Conservation (phyloP, 2,888 invertebrate genomes). For the Gymnosoma rotundatum region DNA sequence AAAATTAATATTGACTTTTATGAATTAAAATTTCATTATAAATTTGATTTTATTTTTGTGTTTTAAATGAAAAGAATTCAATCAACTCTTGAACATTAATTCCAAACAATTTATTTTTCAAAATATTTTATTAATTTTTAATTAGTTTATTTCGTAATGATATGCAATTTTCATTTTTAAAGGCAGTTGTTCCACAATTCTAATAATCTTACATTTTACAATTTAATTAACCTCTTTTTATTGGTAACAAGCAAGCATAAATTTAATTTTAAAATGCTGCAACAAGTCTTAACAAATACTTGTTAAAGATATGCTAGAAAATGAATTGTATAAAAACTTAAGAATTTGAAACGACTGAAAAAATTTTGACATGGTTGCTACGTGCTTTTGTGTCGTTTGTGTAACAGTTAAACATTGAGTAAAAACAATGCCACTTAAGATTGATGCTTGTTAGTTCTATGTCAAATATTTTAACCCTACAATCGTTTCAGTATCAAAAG, state of each 20-base stretch:
- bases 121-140: neutral
- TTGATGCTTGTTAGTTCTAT: conserved; percentile 43
- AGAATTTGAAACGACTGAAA: conserved; percentile 31
- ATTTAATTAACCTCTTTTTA: conserved; percentile 59
- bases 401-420: conserved; percentile 17
- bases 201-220: conserved; percentile 44
- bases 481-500: neutral
- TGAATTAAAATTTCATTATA: too few relatives aligned
- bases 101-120: too few relatives aligned
- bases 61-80: too few relatives aligned
- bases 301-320: conserved; percentile 45
- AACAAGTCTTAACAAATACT: neutral
- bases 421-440: conserved; percentile 35
- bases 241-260: neutral
- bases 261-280: neutral
- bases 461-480: neutral
- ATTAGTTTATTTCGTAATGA: conserved; percentile 26
- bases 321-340: neutral
- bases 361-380: conserved; percentile 4
- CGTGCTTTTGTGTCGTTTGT: neutral
- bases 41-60: too few relatives aligned
- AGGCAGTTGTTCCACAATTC: conserved; percentile 30
- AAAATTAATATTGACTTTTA: too few relatives aligned
- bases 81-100: too few relatives aligned
- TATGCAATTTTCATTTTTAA: conserved; percentile 2